Conservation (phyloP, 2,113 vertebrate genomes). For the Hassar affinis region DNA sequence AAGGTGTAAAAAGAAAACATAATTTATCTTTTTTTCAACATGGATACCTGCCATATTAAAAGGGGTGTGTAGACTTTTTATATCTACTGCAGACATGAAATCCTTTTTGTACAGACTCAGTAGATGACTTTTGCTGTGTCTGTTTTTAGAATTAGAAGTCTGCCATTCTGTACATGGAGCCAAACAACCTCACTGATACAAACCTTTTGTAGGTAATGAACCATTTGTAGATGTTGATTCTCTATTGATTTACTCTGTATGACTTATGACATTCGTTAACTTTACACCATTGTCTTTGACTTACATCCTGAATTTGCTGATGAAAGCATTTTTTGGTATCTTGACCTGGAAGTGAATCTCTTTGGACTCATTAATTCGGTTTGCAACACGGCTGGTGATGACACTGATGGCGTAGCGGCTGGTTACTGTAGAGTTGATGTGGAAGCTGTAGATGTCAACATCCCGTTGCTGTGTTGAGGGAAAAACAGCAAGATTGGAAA, state of each 20-base stretch:
- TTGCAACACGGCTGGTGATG: slow-evolving; percentile 86
- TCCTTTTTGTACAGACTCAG: no score
- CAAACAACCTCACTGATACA: background rate
- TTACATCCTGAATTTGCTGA: slow-evolving; percentile 90
- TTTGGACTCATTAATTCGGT: slow-evolving; percentile 73
- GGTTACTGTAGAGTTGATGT: slow-evolving; percentile 84
- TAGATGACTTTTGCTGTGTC: no score
- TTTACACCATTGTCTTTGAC: slow-evolving; percentile 53
- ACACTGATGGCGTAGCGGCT: slow-evolving; percentile 87
- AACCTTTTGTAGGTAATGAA: background rate
- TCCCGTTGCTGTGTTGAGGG: slow-evolving; percentile 57
- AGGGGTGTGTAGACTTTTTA: no score
- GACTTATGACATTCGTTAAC: background rate
- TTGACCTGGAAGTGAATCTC: slow-evolving; percentile 86
- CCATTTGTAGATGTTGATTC: no score
- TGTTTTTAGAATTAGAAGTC: no score
- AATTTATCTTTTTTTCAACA: no score
- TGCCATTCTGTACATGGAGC: background rate
- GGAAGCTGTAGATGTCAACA: slow-evolving; percentile 83
- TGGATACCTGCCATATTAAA: no score
- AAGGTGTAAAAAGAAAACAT: no score
- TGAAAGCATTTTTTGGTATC: slow-evolving; percentile 93
- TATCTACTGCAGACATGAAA: no score
- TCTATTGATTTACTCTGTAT: background rate
- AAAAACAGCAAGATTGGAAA: background rate